phyloP scores from a whole-genome alignment of 2,888 invertebrate species.

The Thyatira batis region DNA sequence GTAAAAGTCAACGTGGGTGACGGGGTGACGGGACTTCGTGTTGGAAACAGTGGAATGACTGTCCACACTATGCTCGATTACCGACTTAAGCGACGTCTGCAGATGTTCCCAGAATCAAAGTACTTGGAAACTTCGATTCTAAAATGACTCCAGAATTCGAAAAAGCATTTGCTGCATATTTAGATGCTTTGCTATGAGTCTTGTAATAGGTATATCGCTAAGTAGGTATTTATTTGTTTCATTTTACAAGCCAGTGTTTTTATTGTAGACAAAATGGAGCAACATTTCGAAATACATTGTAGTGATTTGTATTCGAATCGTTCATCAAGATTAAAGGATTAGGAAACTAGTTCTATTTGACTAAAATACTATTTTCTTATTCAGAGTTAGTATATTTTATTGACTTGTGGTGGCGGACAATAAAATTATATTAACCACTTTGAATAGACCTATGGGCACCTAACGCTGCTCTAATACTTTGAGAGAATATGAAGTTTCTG shows the following conservation, averaged over 20 bases:
- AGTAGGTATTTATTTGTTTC: too few relatives aligned
- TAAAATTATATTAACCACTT: slow-evolving; percentile 49
- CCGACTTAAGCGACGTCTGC: slow-evolving; percentile 43
- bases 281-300: background rate
- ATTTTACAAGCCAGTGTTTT: background rate
- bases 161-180: too few relatives aligned
- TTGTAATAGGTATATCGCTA: too few relatives aligned
- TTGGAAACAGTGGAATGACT: slow-evolving; percentile 46
- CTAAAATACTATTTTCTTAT: slow-evolving; percentile 47
- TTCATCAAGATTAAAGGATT: slow-evolving; percentile 12
- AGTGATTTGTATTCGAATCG: slow-evolving; percentile 2
- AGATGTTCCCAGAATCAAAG: slow-evolving; percentile 40
- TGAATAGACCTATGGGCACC: slow-evolving; percentile 29
- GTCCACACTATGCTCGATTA: slow-evolving; percentile 51
- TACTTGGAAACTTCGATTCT: background rate
- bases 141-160: too few relatives aligned
- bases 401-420: slow-evolving; percentile 49
- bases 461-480: slow-evolving; percentile 10
- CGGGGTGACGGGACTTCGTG: slow-evolving; percentile 18
- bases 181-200: too few relatives aligned
- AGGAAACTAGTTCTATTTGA: slow-evolving; percentile 21
- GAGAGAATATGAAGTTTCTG: slow-evolving; percentile 11
- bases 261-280: background rate
- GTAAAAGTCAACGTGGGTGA: slow-evolving; percentile 33
- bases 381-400: slow-evolving; percentile 59